Evolutionary conservation across 1,140 invertebrate genomes (phyloP).

Genomic region (Achroia grisella): DNA sequence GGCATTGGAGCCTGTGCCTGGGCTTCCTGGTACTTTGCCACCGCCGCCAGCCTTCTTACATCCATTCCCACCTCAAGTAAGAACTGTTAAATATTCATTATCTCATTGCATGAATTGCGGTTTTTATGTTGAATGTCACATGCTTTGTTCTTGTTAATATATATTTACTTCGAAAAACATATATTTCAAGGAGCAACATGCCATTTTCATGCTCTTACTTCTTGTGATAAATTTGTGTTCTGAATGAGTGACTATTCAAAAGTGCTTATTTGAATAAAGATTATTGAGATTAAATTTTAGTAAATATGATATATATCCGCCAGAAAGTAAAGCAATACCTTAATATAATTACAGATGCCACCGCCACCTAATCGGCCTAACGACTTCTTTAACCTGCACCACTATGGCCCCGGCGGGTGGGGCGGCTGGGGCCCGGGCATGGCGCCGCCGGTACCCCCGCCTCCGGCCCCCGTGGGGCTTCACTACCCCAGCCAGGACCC

Average conservation of each 20-base stretch:
- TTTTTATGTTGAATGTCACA: too few species aligned
- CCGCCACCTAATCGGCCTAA: slow-evolving; percentile 85
- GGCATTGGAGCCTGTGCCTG: slow-evolving; percentile 89
- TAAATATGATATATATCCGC: too few species aligned
- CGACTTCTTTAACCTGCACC: slow-evolving; percentile 87
- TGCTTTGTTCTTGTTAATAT: too few species aligned
- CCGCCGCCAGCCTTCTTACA: slow-evolving; percentile 78
- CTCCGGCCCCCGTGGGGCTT: slow-evolving; percentile 73
- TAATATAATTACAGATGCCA: slow-evolving; percentile 65
- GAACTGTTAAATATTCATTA: slow-evolving; percentile 1
- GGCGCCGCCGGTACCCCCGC: slow-evolving; percentile 62
- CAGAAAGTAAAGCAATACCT: not conserved
- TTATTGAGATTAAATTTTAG: too few species aligned
- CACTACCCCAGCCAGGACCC: slow-evolving; percentile 98
- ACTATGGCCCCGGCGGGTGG: slow-evolving; percentile 61
- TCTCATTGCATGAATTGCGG: too few species aligned
- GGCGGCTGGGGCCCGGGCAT: slow-evolving; percentile 72
- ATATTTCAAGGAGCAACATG: too few species aligned
- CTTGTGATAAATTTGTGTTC: too few species aligned
- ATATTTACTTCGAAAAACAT: too few species aligned
- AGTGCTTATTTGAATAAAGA: not conserved
- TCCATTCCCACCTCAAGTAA: slow-evolving; percentile 72
- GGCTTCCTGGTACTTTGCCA: slow-evolving; percentile 86
- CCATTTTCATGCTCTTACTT: too few species aligned
- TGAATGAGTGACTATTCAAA: too few species aligned